Evolutionary conservation across 2,113 vertebrate genomes (phyloP), one percentile per base, ranked within the genome.

Genomic region (Antidorcas marsupialis): DNA sequence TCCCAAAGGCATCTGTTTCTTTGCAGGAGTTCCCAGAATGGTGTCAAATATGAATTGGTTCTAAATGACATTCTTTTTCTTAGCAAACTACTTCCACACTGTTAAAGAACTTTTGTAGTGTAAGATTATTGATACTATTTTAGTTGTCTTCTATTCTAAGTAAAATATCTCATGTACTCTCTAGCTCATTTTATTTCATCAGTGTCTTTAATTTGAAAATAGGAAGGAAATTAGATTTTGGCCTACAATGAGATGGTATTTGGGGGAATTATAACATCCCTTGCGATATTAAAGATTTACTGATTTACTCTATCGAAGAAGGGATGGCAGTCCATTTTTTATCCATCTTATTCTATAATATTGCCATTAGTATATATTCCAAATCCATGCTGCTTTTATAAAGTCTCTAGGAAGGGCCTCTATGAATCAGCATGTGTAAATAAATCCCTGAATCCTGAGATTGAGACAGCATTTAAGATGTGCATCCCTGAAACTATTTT

Each of bases 201-300:
- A 92, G 43, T 95, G 91, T 93, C 85, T 96, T 57, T 96, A 96
- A 97, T 98, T 95, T 98, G 96, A 96, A 97, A 98, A 97, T 78
- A 94, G 87, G 89, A 95, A 97, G 39, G 30, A 96, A 97, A 98
- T 97, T 97, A 90, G 93, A 97, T 98, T 98, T 97, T 21, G 87
- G 52, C 67, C 28, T 59, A 27, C 83, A 87, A 96, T 79, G 74
- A 92, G 62, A 97, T 91, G 88, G 83, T 95, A 71, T 97, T 97
- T 92, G 11, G 43, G 71, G 74, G 74, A 96, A 74, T 96, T 55
- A 60, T 57, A 45, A 52, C 53, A 96, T 97, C 89, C 84, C 91
- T 92, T 87, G 91, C 98, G 95, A 96, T 97, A 97, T 96, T 97
- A 95, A 97, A 59, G 78, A 71, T 62, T 92, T 62, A 64, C 16